Conservation (phyloP, 2,888 invertebrate genomes). For the Nephrotoma guestfalica region DNA sequence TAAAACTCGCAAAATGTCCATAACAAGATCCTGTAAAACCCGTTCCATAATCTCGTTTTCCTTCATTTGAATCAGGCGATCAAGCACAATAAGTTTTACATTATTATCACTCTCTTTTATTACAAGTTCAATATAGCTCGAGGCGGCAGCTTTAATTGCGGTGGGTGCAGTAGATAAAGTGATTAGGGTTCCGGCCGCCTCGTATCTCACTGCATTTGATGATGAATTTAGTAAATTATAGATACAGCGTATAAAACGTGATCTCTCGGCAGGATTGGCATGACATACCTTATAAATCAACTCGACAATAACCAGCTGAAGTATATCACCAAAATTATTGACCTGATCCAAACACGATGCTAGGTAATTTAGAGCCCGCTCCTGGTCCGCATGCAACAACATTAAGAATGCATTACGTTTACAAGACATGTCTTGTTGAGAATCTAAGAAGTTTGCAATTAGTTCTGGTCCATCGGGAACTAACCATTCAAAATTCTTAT, state of each 20-base stretch:
- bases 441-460: slow-evolving; percentile 84
- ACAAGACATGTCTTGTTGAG: slow-evolving; percentile 98
- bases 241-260: slow-evolving; percentile 95
- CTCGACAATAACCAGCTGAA: slow-evolving; percentile 97
- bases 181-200: slow-evolving; percentile 95
- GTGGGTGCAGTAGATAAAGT: slow-evolving; percentile 96
- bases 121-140: slow-evolving; percentile 95
- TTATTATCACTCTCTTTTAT: slow-evolving; percentile 99
- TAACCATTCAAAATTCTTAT: slow-evolving; percentile 93
- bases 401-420: slow-evolving; percentile 98
- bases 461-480: slow-evolving; percentile 98
- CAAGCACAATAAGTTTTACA: slow-evolving; percentile 95
- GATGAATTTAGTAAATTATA: slow-evolving; percentile 92
- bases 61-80: slow-evolving; percentile 76
- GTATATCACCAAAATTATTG: slow-evolving; percentile 86
- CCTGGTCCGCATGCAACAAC: slow-evolving; percentile 95
- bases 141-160: slow-evolving; percentile 94
- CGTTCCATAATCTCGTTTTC: slow-evolving; percentile 72
- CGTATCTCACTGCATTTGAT: slow-evolving; percentile 94
- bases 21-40: slow-evolving; percentile 76
- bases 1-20: slow-evolving; percentile 93
- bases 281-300: slow-evolving; percentile 98
- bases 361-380: slow-evolving; percentile 81
- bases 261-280: slow-evolving; percentile 87
- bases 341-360: slow-evolving; percentile 91